These are phyloP conservation scores for Lasioglossum vierecki DNA, from an alignment of 2,888 invertebrate species.

Conservation along the genomic window DNA sequence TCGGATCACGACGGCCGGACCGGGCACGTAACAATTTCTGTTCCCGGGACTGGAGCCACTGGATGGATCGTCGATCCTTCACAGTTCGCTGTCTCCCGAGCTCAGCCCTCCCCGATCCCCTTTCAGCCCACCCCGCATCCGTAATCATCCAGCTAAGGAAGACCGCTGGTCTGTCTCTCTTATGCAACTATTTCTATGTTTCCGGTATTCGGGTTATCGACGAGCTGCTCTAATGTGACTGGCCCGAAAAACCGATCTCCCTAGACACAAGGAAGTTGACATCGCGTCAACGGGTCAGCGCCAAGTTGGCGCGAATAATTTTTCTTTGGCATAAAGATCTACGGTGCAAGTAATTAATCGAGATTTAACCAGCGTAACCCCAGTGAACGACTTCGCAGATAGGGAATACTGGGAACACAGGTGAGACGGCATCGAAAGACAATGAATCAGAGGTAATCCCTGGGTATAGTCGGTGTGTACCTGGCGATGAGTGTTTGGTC, in stretches of 20 bases:
- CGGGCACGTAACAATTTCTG: constrained; percentile 83
- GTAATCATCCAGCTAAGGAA: not conserved
- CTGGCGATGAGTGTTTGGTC: constrained; percentile 8
- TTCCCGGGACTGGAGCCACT: constrained; percentile 79
- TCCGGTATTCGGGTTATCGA: not conserved
- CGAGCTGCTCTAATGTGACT: not conserved
- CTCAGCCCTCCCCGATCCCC: constrained; percentile 11
- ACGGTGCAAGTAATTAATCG: not conserved
- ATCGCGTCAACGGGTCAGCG: too few species aligned
- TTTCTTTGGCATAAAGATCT: too few species aligned
- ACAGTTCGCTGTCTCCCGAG: constrained; percentile 46
- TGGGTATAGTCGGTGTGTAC: not conserved
- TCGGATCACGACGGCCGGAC: constrained; percentile 70
- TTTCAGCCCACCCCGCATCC: not conserved
- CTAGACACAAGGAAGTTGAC: too few species aligned
- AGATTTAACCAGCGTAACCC: not conserved
- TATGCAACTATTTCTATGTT: not conserved
- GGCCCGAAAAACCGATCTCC: not conserved
- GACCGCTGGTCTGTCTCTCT: not conserved
- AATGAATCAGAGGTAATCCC: constrained; percentile 5
- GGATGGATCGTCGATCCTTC: constrained; percentile 70
- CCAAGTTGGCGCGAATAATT: too few species aligned
- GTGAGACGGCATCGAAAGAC: not conserved
- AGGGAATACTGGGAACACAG: not conserved
- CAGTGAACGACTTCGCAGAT: not conserved